These are phyloP conservation scores for Poecilus cupreus DNA, from an alignment of 2,888 invertebrate genomes.

Conservation along the genomic window DNA sequence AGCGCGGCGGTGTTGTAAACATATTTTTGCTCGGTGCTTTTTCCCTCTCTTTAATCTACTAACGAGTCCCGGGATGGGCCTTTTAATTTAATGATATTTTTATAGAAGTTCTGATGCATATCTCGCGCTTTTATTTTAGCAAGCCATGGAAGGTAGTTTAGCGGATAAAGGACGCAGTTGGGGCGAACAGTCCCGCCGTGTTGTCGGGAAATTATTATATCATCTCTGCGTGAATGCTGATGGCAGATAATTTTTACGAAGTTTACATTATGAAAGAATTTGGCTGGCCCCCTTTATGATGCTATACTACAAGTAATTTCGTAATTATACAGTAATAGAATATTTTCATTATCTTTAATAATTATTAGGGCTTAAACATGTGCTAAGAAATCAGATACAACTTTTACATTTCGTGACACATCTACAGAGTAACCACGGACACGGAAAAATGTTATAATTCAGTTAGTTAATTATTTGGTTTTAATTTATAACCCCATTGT, in stretches of 20 bases:
- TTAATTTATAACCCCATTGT: too few relatives aligned
- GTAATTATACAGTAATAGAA: background rate
- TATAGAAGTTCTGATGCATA: conserved; percentile 64
- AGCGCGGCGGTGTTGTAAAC: conserved; percentile 61
- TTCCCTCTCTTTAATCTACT: conserved; percentile 64
- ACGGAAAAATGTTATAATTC: too few relatives aligned
- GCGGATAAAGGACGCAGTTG: background rate
- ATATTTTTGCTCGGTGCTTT: conserved; percentile 63
- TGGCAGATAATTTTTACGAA: conserved; percentile 43
- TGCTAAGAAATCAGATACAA: too few relatives aligned
- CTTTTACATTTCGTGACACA: too few relatives aligned
- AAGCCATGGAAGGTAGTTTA: background rate
- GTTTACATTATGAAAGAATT: conserved; percentile 26
- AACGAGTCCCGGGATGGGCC: conserved; percentile 63
- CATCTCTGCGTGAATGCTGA: conserved; percentile 51
- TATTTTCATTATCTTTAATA: too few relatives aligned
- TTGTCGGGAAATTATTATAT: conserved; percentile 46
- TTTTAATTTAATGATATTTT: conserved; percentile 67
- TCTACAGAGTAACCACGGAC: too few relatives aligned
- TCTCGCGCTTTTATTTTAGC: conserved; percentile 60
- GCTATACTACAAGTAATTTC: background rate
- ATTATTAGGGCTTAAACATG: too few relatives aligned
- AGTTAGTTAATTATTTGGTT: too few relatives aligned
- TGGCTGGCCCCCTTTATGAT: background rate
- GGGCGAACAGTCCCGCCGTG: background rate